These are phyloP conservation scores for Ashinkailepas kermadecensis DNA, from an alignment of 2,888 invertebrate species.

Conservation along the genomic window DNA sequence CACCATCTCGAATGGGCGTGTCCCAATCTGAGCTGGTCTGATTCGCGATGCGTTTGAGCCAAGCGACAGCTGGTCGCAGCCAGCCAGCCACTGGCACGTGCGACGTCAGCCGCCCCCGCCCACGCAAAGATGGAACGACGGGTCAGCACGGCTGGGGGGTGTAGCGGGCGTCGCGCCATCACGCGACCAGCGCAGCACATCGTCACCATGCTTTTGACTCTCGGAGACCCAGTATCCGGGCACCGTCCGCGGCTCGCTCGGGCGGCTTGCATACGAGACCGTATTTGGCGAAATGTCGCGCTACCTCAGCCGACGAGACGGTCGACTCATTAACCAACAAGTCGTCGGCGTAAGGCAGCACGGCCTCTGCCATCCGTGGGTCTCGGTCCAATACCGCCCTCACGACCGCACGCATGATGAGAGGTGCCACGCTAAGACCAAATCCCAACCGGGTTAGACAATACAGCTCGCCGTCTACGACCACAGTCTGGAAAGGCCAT, in stretches of 20 bases:
- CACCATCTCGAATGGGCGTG: background rate
- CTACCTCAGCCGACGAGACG: conserved; percentile 12
- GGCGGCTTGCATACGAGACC: conserved; percentile 17
- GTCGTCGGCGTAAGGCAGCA: too few species aligned
- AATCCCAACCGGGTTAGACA: conserved; percentile 26
- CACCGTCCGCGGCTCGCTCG: conserved; percentile 19
- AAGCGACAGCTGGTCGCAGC: conserved; percentile 21
- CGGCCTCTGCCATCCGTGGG: background rate
- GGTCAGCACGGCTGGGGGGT: conserved; percentile 23
- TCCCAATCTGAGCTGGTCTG: background rate
- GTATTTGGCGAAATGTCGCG: conserved; percentile 17
- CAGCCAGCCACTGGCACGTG: conserved; percentile 24
- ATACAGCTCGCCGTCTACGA: conserved; percentile 19
- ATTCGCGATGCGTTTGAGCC: conserved; percentile 15
- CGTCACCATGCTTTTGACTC: background rate
- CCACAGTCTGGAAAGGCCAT: conserved; percentile 24
- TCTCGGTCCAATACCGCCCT: conserved; percentile 9
- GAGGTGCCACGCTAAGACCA: conserved; percentile 20
- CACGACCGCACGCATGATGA: conserved; percentile 22
- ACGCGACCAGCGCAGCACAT: background rate
- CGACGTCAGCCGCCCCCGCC: too few species aligned
- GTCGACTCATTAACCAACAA: conserved; percentile 25
- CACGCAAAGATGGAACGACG: background rate
- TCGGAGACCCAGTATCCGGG: conserved; percentile 1
- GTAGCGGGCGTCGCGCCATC: background rate